These are phyloP conservation scores for Sebastes cheni DNA, from an alignment of 2,797 vertebrate species.

Conservation along the genomic window DNA sequence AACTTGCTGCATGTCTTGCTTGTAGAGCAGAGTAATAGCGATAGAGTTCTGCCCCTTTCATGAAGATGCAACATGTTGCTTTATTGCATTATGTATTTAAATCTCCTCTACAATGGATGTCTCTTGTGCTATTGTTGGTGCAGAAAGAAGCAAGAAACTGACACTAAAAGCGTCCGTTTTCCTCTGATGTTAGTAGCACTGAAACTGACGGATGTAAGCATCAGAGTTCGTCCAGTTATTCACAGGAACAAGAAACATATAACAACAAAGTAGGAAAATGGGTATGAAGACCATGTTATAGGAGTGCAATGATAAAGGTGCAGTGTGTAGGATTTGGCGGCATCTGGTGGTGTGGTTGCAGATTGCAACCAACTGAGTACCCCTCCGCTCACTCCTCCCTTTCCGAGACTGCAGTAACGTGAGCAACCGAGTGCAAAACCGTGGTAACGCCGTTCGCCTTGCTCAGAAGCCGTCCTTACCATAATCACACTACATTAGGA, in stretches of 20 bases:
- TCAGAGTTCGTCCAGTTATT: not conserved
- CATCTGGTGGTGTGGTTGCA: too few relatives aligned
- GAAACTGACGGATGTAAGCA: not conserved
- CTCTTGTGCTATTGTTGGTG: conserved; percentile 3
- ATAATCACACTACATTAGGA: too few relatives aligned
- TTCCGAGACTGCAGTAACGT: rapidly evolving
- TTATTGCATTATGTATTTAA: conserved; percentile 10
- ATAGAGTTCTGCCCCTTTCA: not conserved
- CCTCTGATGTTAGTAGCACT: not conserved
- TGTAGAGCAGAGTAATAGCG: conserved; percentile 2
- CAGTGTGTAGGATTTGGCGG: too few relatives aligned
- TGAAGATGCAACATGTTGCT: conserved; percentile 25
- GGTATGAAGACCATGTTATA: not conserved
- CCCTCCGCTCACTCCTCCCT: too few relatives aligned
- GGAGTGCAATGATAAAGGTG: not conserved
- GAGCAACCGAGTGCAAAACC: too few relatives aligned
- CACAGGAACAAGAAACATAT: not conserved
- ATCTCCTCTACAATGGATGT: conserved; percentile 1
- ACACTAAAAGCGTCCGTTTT: conserved; percentile 21
- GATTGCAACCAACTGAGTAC: too few relatives aligned
- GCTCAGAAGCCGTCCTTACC: too few relatives aligned
- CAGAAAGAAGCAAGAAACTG: conserved; percentile 5
- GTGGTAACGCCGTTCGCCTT: too few relatives aligned
- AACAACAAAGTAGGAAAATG: too few relatives aligned
- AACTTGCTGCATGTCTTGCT: conserved; percentile 27